Percentiles rank a stretch among this genome's conserved stretches.
phyloP scores from a whole-genome alignment of 1,140 invertebrate species.

The Eurosta solidaginis region DNA sequence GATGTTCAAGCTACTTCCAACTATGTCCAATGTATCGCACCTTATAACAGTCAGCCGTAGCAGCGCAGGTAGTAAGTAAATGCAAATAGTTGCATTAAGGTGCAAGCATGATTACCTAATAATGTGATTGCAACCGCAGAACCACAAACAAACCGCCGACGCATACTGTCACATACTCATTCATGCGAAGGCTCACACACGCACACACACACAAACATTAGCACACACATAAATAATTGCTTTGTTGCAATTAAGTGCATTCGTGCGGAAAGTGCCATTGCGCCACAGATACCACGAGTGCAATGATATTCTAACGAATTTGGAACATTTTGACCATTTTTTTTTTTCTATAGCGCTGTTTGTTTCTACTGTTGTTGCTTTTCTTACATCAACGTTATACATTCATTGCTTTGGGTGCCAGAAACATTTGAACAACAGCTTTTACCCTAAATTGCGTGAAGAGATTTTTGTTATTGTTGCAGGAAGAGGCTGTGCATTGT shows the following conservation, averaged over 20 bases:
- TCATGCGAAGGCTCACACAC: slow-evolving; percentile 3
- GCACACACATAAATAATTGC: no score
- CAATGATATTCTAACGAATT: neutral
- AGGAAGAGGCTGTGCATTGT: no score
- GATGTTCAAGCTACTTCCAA: neutral
- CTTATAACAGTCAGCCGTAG: neutral
- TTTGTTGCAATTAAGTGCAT: slow-evolving; percentile 10
- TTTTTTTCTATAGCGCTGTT: no score
- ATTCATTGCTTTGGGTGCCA: neutral
- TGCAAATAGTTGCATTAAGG: slow-evolving; percentile 10
- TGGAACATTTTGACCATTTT: neutral
- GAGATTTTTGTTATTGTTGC: no score
- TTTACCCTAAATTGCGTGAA: neutral
- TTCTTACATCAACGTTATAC: no score
- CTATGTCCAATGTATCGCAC: neutral
- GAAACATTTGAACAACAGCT: neutral
- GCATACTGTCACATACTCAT: no score
- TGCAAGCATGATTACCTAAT: slow-evolving; percentile 18
- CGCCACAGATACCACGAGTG: neutral
- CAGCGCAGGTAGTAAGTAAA: neutral
- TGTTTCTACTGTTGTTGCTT: no score
- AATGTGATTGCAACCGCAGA: slow-evolving; percentile 11
- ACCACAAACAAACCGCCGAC: neutral
- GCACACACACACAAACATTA: neutral
- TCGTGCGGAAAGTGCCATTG: slow-evolving; percentile 2